Percentiles rank a stretch among this genome's conserved stretches.
These are phyloP conservation scores for Ptilodon capucinus DNA, from an alignment of 2,888 invertebrate species.

Conservation along the genomic window DNA sequence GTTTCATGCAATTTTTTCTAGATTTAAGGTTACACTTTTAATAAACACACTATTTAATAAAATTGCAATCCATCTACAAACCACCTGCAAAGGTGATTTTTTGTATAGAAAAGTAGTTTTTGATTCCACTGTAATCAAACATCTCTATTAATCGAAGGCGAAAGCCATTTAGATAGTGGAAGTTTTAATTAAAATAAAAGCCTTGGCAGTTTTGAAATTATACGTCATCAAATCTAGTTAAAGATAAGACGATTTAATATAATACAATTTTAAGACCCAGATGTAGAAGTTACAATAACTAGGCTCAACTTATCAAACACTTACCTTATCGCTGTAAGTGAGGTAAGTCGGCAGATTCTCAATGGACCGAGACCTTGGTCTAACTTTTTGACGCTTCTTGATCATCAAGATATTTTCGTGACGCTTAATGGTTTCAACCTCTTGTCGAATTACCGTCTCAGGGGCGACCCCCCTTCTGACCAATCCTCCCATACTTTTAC, in stretches of 20 bases:
- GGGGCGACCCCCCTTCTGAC: constrained; percentile 57
- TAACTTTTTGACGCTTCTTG: constrained; percentile 43
- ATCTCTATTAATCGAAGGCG: no score
- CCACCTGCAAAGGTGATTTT: no score
- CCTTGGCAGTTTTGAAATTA: no score
- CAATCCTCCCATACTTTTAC: constrained; percentile 61
- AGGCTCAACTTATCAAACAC: constrained; percentile 5
- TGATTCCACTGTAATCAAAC: no score
- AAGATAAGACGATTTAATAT: neutral
- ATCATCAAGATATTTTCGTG: constrained; percentile 47
- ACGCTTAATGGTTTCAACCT: constrained; percentile 55
- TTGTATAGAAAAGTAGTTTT: no score
- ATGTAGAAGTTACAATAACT: neutral
- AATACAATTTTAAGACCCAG: neutral
- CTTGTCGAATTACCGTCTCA: constrained; percentile 62
- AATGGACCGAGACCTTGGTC: constrained; percentile 81
- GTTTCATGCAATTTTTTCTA: no score
- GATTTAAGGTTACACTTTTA: no score
- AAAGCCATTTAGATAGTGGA: no score
- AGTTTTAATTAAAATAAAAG: no score
- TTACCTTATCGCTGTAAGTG: constrained; percentile 85
- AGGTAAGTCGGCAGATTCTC: constrained; percentile 89
- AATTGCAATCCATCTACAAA: no score
- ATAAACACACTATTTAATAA: no score
- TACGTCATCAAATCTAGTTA: no score